Conservation (phyloP, 2,888 invertebrate species). For the Apamea sordens region DNA sequence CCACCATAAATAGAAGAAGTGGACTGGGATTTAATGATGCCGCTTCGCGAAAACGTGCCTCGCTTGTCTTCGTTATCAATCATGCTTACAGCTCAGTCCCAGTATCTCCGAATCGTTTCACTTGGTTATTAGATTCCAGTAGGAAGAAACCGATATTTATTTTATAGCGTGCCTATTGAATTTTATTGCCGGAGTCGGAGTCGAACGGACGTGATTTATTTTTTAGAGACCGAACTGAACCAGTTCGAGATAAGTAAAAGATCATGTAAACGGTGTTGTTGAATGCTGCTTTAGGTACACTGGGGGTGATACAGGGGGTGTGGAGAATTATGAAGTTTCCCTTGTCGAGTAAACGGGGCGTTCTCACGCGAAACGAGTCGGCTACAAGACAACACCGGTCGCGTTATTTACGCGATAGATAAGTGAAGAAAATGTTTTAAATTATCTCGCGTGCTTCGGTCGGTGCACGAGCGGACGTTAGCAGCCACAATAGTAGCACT, state of each 20-base stretch:
- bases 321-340: slow-evolving; percentile 82
- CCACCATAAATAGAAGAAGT: slow-evolving; percentile 87
- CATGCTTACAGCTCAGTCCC: slow-evolving; percentile 74
- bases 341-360: slow-evolving; percentile 76
- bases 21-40: slow-evolving; percentile 81
- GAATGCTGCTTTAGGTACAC: slow-evolving; percentile 12
- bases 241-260: slow-evolving; percentile 49
- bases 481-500: slow-evolving; percentile 64
- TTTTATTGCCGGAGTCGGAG: slow-evolving; percentile 70
- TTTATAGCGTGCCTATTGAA: slow-evolving; percentile 72
- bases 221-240: slow-evolving; percentile 68
- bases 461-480: slow-evolving; percentile 68
- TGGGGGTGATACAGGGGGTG: slow-evolving; percentile 43
- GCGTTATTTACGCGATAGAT: slow-evolving; percentile 83
- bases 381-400: slow-evolving; percentile 81
- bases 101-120: slow-evolving; percentile 75
- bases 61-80: slow-evolving; percentile 83
- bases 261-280: slow-evolving; percentile 53
- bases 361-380: slow-evolving; percentile 85
- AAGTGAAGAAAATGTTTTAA: slow-evolving; percentile 83
- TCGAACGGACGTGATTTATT: slow-evolving; percentile 62
- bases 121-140: slow-evolving; percentile 76
- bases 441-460: slow-evolving; percentile 79
- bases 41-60: slow-evolving; percentile 80
- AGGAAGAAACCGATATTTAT: slow-evolving; percentile 67